Percentiles rank a stretch among this genome's conserved stretches.
Conservation (phyloP, 2,888 invertebrate genomes). For the Acleris emargana region DNA sequence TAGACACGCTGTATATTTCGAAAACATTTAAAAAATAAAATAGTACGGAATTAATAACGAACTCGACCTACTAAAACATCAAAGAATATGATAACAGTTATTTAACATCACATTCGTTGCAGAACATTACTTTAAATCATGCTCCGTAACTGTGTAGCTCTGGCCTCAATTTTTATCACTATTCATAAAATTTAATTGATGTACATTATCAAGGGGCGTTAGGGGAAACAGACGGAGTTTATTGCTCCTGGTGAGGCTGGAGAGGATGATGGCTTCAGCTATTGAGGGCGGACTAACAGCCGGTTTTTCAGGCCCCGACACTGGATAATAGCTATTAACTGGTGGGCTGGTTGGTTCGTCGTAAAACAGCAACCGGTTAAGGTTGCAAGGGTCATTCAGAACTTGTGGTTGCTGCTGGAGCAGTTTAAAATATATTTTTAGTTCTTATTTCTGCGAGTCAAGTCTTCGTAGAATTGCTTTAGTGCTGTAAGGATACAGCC, state of each 20-base stretch:
- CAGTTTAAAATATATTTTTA: background rate
- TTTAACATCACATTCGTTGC: conserved; percentile 31
- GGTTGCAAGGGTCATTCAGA: background rate
- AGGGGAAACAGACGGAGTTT: conserved; percentile 25
- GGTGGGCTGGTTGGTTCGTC: background rate
- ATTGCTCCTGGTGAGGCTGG: conserved; percentile 28
- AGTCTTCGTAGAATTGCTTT: too few relatives aligned
- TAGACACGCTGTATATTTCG: background rate
- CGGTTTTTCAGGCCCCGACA: conserved; percentile 1
- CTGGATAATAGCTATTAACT: background rate
- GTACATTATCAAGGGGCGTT: conserved; percentile 29
- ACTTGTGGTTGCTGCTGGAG: background rate
- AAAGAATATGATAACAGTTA: conserved; percentile 22
- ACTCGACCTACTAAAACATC: conserved; percentile 5
- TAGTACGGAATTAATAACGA: background rate
- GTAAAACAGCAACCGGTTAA: conserved; percentile 11
- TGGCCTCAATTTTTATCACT: conserved; percentile 37
- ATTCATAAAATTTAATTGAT: conserved; percentile 33
- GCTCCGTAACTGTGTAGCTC: conserved; percentile 29
- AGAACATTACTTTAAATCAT: conserved; percentile 33
- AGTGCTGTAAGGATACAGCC: too few relatives aligned
- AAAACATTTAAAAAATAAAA: background rate
- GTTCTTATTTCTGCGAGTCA: too few relatives aligned
- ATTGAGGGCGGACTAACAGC: background rate
- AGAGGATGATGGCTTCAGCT: conserved; percentile 13